Evolutionary conservation across 2,113 vertebrate genomes (phyloP), one percentile per base, ranked within the genome.

Genomic region (Myrmophylax atrothorax): DNA sequence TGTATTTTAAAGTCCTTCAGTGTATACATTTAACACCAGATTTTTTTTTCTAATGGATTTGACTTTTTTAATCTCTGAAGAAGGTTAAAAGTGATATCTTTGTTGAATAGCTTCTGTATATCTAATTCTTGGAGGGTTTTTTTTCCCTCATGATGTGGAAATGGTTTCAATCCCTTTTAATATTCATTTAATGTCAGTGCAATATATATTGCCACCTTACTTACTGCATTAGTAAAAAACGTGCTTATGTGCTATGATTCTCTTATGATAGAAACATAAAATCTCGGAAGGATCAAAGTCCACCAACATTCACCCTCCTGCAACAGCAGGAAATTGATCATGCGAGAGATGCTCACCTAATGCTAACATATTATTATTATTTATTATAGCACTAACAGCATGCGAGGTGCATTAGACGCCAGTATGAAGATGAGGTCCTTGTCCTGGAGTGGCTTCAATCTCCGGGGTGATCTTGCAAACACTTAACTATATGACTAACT

Each of bases 221-320:
- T 96, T 96, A 97, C 94, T 91, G 94, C 96, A 95, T 97, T 97
- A 97, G 96, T 97, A 96, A 97, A 96, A 97, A 96, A 97, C 96
- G 94, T 95, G 96, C 96, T 97, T 97, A 97, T 97, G 97, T 92
- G 95, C 95, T 93, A 84, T 96, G 95, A 96, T 97, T 97, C 95
- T 97, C 94, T 96, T 96, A 84, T 91, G 96, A 97, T 95, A 96
- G 95, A 97, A 97, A 81, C 96, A 97, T 97, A 97, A 97, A 97
- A 97, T 97, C 95, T 95, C 24, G 9, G 94, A 95, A 96, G 90
- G 96, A 97, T 96, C 95, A 97, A 97, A 97, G 96, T 96, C 96
- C 97, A 97, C 95, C 93, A 97, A 95, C 88, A 83, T 88, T 95
- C 95, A 89, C 94, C 90, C 96, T 95, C 84, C 90, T 95, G 84